phyloP scores from a whole-genome alignment of 2,888 invertebrate species.

The Heliconius sara region DNA sequence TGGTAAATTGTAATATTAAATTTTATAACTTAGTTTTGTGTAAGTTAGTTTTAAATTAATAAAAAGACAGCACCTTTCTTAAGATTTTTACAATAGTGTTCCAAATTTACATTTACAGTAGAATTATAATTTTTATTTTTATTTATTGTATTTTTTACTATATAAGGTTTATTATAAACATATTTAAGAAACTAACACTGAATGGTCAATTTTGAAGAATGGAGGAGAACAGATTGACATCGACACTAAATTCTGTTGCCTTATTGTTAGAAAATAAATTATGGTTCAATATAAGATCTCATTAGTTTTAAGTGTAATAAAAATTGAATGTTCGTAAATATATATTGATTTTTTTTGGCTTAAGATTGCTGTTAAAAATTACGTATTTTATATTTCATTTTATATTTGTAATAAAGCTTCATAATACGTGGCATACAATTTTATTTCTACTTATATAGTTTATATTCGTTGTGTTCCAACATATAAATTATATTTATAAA shows the following conservation, averaged over 20 bases:
- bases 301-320: conserved; percentile 4
- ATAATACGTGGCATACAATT: conserved; percentile 5
- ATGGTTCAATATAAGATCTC: conserved; percentile 12
- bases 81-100: neutral
- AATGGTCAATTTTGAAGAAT: no score
- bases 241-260: neutral
- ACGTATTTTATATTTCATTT: neutral
- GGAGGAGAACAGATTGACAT: neutral
- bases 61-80: neutral
- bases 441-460: neutral
- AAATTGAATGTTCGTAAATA: neutral
- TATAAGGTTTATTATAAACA: no score
- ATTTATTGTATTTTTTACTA: no score
- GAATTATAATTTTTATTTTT: neutral
- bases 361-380: neutral
- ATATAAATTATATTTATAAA: no score
- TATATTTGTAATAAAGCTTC: conserved; percentile 24
- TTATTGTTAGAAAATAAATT: neutral
- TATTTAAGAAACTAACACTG: no score
- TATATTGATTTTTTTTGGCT: neutral
- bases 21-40: neutral
- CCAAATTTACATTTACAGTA: neutral
- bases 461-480: neutral
- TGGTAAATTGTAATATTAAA: neutral
- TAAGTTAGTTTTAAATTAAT: neutral